These are phyloP conservation scores for Pseudomugil gertrudae DNA, from an alignment of 2,797 vertebrate species.

Conservation along the genomic window DNA sequence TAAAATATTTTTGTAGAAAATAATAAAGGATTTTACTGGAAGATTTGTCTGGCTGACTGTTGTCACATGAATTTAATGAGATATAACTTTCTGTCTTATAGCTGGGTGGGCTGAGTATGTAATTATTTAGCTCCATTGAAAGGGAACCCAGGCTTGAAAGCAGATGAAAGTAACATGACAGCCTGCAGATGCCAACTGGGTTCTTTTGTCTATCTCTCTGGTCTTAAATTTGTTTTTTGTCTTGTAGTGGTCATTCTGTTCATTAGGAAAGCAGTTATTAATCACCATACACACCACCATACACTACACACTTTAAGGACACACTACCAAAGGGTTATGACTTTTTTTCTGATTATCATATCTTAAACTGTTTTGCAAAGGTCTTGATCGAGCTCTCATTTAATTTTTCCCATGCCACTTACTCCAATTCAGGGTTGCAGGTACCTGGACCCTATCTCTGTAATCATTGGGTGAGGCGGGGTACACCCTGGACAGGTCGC, in stretches of 20 bases:
- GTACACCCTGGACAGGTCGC: too few relatives aligned
- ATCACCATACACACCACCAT: conserved; percentile 4
- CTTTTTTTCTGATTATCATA: background rate
- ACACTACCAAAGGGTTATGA: conserved; percentile 11
- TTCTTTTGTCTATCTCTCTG: conserved; percentile 26
- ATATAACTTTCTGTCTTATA: too few relatives aligned
- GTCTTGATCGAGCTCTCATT: background rate
- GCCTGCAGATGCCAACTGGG: conserved; percentile 42
- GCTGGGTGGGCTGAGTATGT: conserved; percentile 16
- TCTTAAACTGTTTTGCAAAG: background rate
- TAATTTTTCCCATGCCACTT: too few relatives aligned
- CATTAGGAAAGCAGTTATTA: conserved; percentile 32
- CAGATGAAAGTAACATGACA: conserved; percentile 44
- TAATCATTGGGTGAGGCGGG: too few relatives aligned
- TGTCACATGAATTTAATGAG: conserved; percentile 13
- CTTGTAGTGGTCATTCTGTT: conserved; percentile 31
- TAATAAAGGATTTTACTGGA: conserved; percentile 61
- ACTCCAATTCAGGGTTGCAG: too few relatives aligned
- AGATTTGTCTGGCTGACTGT: conserved; percentile 21
- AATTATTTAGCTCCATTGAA: conserved; percentile 48
- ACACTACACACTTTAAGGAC: background rate
- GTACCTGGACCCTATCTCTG: too few relatives aligned
- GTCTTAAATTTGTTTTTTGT: conserved; percentile 37
- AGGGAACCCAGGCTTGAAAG: conserved; percentile 15
- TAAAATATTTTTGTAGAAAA: conserved; percentile 88